A percentile compares a stretch with the other conserved stretches of the same genome.
Evolutionary conservation across 2,113 vertebrate genomes (phyloP).

Genomic region (Lophura nycthemera): DNA sequence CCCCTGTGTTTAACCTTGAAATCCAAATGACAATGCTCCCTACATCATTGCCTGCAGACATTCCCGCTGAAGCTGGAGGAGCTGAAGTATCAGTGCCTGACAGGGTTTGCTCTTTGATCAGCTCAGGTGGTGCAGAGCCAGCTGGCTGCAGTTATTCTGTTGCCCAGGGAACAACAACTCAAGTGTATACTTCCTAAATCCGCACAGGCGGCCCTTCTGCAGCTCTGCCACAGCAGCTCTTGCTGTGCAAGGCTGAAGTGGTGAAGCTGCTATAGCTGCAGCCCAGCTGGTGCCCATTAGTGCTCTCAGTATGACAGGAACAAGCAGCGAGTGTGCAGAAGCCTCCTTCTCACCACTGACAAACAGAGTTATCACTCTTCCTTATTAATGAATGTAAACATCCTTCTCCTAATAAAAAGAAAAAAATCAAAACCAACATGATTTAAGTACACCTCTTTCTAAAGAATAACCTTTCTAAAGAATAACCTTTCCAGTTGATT

Average conservation of each 20-base stretch:
- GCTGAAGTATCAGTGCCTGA: constrained; percentile 51
- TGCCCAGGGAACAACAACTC: constrained; percentile 78
- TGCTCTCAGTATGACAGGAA: constrained; percentile 47
- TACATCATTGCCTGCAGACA: constrained; percentile 61
- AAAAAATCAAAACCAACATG: not conserved
- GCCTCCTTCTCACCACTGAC: constrained; percentile 48
- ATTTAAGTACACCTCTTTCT: not conserved
- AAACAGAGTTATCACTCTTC: constrained; percentile 37
- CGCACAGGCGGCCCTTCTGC: constrained; percentile 73
- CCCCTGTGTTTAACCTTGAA: constrained; percentile 70
- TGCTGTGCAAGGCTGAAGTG: constrained; percentile 70
- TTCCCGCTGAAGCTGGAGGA: constrained; percentile 25
- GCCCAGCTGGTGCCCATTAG: constrained; percentile 79
- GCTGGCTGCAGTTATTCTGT: constrained; percentile 72
- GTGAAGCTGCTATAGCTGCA: constrained; percentile 69
- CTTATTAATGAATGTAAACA: constrained; percentile 30
- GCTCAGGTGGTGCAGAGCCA: constrained; percentile 74
- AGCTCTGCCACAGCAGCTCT: constrained; percentile 67
- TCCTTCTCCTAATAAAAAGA: constrained; percentile 3
- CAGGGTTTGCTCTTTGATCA: constrained; percentile 67
- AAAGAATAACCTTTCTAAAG: not conserved
- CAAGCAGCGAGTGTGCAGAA: constrained; percentile 47
- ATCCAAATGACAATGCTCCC: constrained; percentile 10
- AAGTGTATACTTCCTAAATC: constrained; percentile 73
- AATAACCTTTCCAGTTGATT: not conserved